Conservation (phyloP, 2,888 invertebrate genomes). For the Synergus itoensis region DNA sequence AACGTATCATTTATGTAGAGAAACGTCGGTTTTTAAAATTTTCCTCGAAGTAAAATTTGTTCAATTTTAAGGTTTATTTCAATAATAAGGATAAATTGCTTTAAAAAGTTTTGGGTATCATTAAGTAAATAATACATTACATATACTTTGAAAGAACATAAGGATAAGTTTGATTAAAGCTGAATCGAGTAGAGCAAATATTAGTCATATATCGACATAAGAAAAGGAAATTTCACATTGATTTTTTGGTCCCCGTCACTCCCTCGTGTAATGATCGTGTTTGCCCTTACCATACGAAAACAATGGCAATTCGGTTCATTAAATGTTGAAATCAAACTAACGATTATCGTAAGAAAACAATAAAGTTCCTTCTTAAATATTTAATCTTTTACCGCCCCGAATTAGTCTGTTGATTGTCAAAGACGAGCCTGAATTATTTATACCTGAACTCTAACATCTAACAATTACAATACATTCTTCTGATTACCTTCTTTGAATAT, state of each 20-base stretch:
- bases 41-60: background rate
- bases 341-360: slow-evolving; percentile 2
- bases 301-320: background rate
- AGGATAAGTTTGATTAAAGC: background rate
- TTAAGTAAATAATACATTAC: background rate
- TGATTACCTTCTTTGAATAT: background rate
- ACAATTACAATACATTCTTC: background rate
- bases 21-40: background rate
- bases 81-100: background rate
- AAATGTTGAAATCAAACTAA: slow-evolving; percentile 17
- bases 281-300: slow-evolving; percentile 11
- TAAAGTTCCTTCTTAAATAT: slow-evolving; percentile 17
- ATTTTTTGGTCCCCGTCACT: background rate
- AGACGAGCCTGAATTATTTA: background rate
- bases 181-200: background rate
- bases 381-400: slow-evolving; percentile 12
- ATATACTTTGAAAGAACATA: background rate
- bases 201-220: background rate
- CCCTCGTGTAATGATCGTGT: slow-evolving; percentile 22
- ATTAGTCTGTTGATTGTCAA: slow-evolving; percentile 9
- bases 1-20: too few relatives aligned
- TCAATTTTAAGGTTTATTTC: too few relatives aligned
- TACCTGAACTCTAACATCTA: background rate
- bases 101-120: background rate
- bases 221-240: slow-evolving; percentile 25